Evolutionary conservation across 2,797 vertebrate species (phyloP).

Genomic region (Chaetophractus vellerosus): DNA sequence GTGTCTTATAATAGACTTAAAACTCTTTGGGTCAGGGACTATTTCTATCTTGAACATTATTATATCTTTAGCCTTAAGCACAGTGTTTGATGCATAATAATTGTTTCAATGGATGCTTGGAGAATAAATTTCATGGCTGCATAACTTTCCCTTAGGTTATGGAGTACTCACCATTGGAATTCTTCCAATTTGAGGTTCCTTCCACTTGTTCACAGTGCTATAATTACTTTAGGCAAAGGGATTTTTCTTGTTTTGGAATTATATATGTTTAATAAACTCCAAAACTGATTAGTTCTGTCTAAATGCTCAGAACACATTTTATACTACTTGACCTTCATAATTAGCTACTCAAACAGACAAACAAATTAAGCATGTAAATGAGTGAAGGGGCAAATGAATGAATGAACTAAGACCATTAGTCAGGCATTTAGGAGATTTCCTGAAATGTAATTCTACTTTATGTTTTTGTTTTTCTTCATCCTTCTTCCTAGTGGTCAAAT

Average conservation of each 20-base stretch:
- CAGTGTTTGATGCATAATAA: background rate
- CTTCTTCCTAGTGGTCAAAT: background rate
- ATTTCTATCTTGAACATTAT: background rate
- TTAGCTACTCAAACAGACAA: background rate
- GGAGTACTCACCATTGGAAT: background rate
- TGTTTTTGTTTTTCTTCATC: background rate
- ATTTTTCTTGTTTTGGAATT: background rate
- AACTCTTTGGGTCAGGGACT: background rate
- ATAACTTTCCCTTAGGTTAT: background rate
- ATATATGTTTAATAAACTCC: background rate
- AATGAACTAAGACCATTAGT: background rate
- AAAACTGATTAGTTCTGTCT: background rate
- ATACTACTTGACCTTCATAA: background rate
- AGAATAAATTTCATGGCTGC: background rate
- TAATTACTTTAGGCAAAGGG: background rate
- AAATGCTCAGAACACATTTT: background rate
- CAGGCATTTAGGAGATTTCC: background rate
- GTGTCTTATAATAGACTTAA: background rate
- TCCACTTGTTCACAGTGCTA: background rate
- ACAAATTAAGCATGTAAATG: too few relatives aligned
- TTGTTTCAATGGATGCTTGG: background rate
- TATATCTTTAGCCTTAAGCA: background rate
- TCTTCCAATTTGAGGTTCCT: background rate
- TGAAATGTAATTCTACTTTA: constrained; percentile 15
- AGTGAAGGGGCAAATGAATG: too few relatives aligned